Evolutionary conservation across 2,113 vertebrate species (phyloP).

Genomic region (Sapajus apella): DNA sequence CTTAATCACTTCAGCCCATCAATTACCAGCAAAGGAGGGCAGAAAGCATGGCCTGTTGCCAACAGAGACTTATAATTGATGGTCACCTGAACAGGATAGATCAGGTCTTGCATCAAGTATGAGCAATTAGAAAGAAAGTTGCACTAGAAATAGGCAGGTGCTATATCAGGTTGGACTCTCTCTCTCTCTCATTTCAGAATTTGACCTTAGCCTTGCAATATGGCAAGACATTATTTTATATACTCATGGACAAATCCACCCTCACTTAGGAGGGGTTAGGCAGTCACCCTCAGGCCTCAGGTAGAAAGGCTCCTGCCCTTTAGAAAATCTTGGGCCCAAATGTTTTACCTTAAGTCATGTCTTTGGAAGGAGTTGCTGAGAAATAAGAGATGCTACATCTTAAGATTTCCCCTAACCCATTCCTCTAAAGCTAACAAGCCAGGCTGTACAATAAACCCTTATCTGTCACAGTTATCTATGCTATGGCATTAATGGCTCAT

Average conservation of each 20-base stretch:
- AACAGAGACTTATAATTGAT: slow-evolving; percentile 80
- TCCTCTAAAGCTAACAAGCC: not conserved
- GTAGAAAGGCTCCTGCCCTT: not conserved
- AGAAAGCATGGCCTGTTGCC: slow-evolving; percentile 60
- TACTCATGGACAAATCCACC: not conserved
- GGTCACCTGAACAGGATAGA: slow-evolving; percentile 71
- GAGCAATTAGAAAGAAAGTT: slow-evolving; percentile 73
- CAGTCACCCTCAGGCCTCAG: not conserved
- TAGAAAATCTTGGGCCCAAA: not conserved
- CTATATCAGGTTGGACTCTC: slow-evolving; percentile 25
- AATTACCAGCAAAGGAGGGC: slow-evolving; percentile 48
- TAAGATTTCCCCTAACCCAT: not conserved
- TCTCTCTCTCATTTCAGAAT: not conserved
- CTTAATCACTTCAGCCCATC: slow-evolving; percentile 61
- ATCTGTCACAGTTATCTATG: not conserved
- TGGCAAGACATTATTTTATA: slow-evolving; percentile 45
- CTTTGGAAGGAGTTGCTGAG: slow-evolving; percentile 32
- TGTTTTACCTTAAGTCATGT: slow-evolving; percentile 27
- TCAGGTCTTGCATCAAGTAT: slow-evolving; percentile 59
- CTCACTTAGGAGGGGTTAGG: not conserved
- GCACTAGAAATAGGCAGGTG: slow-evolving; percentile 41
- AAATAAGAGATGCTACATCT: slow-evolving; percentile 34
- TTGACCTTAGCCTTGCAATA: not conserved
- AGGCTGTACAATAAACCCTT: not conserved
- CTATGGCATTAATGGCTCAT: not conserved